Evolutionary conservation across 2,113 vertebrate species (phyloP).

Genomic region (Osmerus eperlanus): DNA sequence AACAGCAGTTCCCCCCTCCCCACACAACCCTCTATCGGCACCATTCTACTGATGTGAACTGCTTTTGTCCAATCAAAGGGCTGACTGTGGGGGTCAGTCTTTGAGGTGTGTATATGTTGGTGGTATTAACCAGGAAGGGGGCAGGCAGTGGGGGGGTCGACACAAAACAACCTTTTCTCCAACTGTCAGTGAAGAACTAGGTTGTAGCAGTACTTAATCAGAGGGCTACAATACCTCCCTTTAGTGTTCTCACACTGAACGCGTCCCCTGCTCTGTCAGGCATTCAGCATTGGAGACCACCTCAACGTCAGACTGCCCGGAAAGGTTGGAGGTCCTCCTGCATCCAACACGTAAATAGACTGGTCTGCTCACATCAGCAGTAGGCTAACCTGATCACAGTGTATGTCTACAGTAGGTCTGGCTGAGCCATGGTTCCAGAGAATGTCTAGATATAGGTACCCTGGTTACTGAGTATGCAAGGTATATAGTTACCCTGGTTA

Average conservation of each 20-base stretch:
- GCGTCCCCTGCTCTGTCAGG: not conserved
- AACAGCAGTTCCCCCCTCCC: conserved; percentile 56
- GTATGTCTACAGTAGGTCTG: too few species aligned
- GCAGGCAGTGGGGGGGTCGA: conserved; percentile 44
- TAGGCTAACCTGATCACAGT: too few species aligned
- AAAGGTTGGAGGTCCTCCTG: not conserved
- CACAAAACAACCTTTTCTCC: conserved; percentile 46
- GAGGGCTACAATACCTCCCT: conserved; percentile 22
- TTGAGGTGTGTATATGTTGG: conserved; percentile 37
- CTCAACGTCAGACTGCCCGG: not conserved
- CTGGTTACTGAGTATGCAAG: too few species aligned
- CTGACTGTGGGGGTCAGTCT: conserved; percentile 49
- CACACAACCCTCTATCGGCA: not conserved
- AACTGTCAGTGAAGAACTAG: conserved; percentile 26
- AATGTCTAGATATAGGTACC: too few species aligned
- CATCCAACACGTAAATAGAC: not conserved
- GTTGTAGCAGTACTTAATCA: conserved; percentile 46
- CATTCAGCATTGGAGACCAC: conserved; percentile 6
- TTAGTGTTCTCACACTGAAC: not conserved
- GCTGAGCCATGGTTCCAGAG: too few species aligned
- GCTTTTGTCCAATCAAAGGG: conserved; percentile 68
- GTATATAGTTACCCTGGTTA: too few species aligned
- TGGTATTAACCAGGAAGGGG: conserved; percentile 30
- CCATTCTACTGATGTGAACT: conserved; percentile 61
- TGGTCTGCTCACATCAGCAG: too few species aligned